Evolutionary conservation across 2,113 vertebrate genomes (phyloP), one percentile per base, ranked within the genome.

Genomic region (Romanogobio albipinnatus): DNA sequence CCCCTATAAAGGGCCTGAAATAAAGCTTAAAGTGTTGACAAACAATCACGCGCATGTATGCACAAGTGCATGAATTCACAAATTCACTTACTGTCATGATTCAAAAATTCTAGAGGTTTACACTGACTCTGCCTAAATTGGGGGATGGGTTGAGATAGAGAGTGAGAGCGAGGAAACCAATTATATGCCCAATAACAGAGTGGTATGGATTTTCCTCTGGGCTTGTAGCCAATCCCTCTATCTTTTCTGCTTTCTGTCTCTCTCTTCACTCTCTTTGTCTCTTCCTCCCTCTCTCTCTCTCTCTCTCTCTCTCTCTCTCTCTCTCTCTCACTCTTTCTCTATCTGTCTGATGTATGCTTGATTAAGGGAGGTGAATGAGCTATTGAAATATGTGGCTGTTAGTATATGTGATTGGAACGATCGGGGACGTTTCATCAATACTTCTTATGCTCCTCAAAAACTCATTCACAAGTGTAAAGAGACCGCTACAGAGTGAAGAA

Each of bases 171-270:
- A 87, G 87, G 86, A 91, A 93, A 93, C 89, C 92, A 93, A 93
- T 93, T 93, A 93, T 90, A 26, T 86, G 90, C 78, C 87, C 86
- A 91, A 91, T 92, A 92, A 92, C 89, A 91, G 92, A 56, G 85
- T 88, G 86, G 86, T 90, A 91, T 93, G 91, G 92, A 93, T 93
- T 93, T 92, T 93, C 90, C 87, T 91, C 68, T 86, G 22, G 89
- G 86, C 87, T 45, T 49, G 47, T 29, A 9, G 84, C 86, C 76
- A 87, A 76, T 88, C 84, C 86, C 87, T 75, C 86, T 87, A 83
- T 82, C 81, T 76, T 85, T 88, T 85, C 17, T 56, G 53, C 78
- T 71, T 56, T 53, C 22, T 75, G 9, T n/a, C 19, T 68, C 43
- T 62, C 22, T 36, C 78, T 24, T 62, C 47, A 53, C 70, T 86